Conservation (phyloP, 2,797 vertebrate genomes). For the Micrastur ruficollis region DNA sequence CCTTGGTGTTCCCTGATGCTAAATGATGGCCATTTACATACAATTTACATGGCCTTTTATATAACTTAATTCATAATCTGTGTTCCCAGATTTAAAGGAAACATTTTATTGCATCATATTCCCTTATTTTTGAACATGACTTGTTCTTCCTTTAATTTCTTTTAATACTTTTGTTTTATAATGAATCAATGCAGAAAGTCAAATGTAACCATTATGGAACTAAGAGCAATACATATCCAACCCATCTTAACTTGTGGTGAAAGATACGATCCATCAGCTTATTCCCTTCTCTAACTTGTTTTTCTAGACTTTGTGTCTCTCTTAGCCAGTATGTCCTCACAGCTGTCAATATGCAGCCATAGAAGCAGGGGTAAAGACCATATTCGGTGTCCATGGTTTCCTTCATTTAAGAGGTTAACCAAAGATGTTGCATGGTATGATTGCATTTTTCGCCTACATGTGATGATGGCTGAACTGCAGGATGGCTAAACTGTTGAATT, state of each 20-base stretch:
- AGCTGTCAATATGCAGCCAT: not conserved
- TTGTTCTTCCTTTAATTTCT: not conserved
- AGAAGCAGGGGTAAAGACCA: not conserved
- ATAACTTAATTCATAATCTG: not conserved
- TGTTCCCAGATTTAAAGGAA: not conserved
- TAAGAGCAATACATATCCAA: not conserved
- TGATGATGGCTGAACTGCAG: not conserved
- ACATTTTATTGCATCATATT: not conserved
- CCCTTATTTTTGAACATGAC: not conserved
- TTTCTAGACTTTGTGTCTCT: not conserved
- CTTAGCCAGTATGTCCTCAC: not conserved
- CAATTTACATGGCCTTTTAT: not conserved
- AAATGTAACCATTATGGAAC: not conserved
- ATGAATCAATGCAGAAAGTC: not conserved
- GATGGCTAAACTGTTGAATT: not conserved
- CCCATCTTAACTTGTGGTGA: not conserved
- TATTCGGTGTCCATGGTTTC: not conserved
- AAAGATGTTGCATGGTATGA: not conserved
- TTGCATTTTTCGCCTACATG: not conserved
- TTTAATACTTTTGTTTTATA: not conserved
- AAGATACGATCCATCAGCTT: not conserved
- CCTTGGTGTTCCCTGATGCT: not conserved
- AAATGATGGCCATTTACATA: not conserved
- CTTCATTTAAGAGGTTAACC: not conserved
- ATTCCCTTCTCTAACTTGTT: not conserved